Conservation (phyloP, 2,888 invertebrate genomes). For the Gryllus longicercus region DNA sequence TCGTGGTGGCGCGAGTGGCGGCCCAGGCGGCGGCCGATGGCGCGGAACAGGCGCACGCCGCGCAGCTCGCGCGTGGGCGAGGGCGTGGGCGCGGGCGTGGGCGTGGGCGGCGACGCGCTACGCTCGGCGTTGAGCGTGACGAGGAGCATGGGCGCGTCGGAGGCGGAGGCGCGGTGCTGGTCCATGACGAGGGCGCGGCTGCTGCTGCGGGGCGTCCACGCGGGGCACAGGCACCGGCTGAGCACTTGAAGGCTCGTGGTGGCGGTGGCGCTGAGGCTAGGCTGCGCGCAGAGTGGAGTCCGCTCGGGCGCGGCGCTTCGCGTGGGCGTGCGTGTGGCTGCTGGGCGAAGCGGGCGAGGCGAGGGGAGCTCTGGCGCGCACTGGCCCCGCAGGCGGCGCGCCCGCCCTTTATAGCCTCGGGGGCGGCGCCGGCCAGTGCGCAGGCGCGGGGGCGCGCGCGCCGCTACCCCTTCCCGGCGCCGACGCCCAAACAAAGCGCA, state of each 20-base stretch:
- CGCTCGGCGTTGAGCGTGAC: slow-evolving; percentile 41
- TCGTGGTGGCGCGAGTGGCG: slow-evolving; percentile 48
- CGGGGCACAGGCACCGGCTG: neutral
- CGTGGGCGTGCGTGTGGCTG: neutral
- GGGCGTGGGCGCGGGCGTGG: slow-evolving; percentile 41
- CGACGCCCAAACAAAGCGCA: slow-evolving; percentile 17
- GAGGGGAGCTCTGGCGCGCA: neutral
- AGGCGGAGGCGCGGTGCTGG: slow-evolving; percentile 43
- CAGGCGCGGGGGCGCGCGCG: neutral
- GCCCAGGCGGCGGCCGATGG: slow-evolving; percentile 61
- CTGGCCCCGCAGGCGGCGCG: neutral
- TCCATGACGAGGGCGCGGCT: neutral
- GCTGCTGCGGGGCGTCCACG: neutral
- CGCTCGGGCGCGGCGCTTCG: too few relatives aligned
- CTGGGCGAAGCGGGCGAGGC: neutral
- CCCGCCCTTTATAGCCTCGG: neutral
- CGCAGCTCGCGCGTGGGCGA: slow-evolving; percentile 54
- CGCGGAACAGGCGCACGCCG: slow-evolving; percentile 63
- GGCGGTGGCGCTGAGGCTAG: neutral
- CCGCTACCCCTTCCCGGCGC: neutral
- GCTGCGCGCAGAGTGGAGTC: too few relatives aligned
- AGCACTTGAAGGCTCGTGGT: neutral
- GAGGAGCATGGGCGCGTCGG: slow-evolving; percentile 42
- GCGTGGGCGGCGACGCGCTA: slow-evolving; percentile 41
- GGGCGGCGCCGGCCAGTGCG: neutral